Evolutionary conservation across 2,888 invertebrate genomes (phyloP).

Genomic region (Strigamia maritima): DNA sequence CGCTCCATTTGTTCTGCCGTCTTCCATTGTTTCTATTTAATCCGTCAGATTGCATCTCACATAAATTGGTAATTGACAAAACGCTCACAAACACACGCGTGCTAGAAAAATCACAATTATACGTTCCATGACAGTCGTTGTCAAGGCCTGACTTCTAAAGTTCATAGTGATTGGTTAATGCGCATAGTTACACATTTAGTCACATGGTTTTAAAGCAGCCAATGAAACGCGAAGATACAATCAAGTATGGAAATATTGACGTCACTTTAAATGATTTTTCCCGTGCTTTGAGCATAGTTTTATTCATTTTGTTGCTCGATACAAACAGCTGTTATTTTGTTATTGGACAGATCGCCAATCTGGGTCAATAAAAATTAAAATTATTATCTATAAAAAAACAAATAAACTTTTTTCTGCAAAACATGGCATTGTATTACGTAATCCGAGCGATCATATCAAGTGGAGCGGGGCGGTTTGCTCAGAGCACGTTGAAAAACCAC

Average conservation of each 20-base stretch:
- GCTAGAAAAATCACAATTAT: not conserved
- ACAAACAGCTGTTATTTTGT: not conserved
- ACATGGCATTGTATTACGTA: not conserved
- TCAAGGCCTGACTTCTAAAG: not conserved
- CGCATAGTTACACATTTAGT: not conserved
- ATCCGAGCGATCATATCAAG: not conserved
- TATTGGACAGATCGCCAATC: no score
- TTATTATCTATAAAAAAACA: not conserved
- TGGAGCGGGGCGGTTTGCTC: not conserved
- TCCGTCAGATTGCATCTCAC: slow-evolving; percentile 6
- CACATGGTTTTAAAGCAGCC: not conserved
- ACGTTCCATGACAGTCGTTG: not conserved
- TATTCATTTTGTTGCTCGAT: not conserved
- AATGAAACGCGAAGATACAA: not conserved
- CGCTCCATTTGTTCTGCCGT: not conserved
- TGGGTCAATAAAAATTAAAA: not conserved
- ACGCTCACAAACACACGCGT: not conserved
- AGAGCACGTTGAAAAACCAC: not conserved
- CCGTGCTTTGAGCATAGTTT: not conserved
- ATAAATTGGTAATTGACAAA: not conserved
- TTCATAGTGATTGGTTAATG: not conserved
- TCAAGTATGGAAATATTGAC: not conserved
- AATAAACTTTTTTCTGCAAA: not conserved
- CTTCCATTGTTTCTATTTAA: not conserved
- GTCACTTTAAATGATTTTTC: not conserved